These are phyloP conservation scores for Polyploca ridens DNA, from an alignment of 2,888 invertebrate genomes.

Conservation along the genomic window DNA sequence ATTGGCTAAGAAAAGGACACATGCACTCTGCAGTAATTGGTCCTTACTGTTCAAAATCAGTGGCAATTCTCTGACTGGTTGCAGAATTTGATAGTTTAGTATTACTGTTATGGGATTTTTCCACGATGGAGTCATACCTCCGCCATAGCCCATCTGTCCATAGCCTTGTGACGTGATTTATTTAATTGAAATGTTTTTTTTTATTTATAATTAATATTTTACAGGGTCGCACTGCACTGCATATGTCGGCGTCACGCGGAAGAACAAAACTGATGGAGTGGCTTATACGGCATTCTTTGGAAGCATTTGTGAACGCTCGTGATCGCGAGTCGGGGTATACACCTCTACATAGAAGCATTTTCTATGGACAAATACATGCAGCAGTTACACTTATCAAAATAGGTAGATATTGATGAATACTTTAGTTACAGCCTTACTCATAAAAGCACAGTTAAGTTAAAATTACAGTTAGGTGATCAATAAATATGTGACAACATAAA, in stretches of 20 bases:
- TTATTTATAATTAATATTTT: slow-evolving; percentile 11
- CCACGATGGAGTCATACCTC: no score
- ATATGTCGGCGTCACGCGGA: slow-evolving; percentile 91
- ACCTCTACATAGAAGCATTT: slow-evolving; percentile 91
- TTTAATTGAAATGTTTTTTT: neutral
- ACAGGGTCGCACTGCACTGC: slow-evolving; percentile 90
- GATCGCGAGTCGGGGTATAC: slow-evolving; percentile 92
- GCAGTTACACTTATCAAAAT: slow-evolving; percentile 88
- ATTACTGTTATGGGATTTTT: no score
- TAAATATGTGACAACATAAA: no score
- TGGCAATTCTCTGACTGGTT: no score
- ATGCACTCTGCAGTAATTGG: no score
- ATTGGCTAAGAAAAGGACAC: no score
- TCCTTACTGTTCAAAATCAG: no score
- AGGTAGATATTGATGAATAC: slow-evolving; percentile 63
- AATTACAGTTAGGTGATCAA: no score
- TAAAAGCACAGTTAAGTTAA: no score
- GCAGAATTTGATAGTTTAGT: no score
- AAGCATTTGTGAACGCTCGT: slow-evolving; percentile 86
- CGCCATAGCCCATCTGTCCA: no score
- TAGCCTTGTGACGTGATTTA: neutral
- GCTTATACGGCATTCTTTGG: slow-evolving; percentile 86
- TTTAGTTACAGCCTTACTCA: neutral
- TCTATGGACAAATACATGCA: slow-evolving; percentile 91
- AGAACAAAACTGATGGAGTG: slow-evolving; percentile 88